Evolutionary conservation across 1,140 invertebrate species (phyloP), one percentile per base, ranked within the genome.

Genomic region (Latrodectus geometricus): DNA sequence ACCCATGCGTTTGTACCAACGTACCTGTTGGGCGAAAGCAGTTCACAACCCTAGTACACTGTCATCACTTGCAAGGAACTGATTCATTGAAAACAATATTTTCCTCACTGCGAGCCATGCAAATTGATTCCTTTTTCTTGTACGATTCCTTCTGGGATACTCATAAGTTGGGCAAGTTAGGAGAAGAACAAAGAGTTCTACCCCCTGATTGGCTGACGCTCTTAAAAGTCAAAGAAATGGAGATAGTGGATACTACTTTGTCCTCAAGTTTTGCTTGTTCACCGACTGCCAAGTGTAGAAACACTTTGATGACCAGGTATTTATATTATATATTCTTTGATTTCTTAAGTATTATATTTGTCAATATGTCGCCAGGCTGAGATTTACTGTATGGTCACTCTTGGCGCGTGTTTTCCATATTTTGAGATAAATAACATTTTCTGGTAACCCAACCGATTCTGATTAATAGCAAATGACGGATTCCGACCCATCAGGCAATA

Each of bases 141-240:
- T 86, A 70, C 23, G 75, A 86, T 61, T 86, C 83, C 3, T 86
- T 86, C 20, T 86, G 83, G 83, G 83, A 86, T 9, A 48, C 82
- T 17, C 35, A 52, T 9, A 52, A 52, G 17, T 12, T 68, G 9
- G 80, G 70, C 0, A 5, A 12, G 3, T 11, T 35, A 15, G 75
- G 20, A 56, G 69, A 83, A 48, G n/a, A n/a, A 12, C 73, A 74
- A 0, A 14, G 48, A 48, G 66, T 61, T 8, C 52, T 86, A 8
- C 83, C 83, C 0, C 23, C 50, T 4, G 76, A 86, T n/a, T 86
- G 83, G 83, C 17, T 86, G 14, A 61, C 83, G 4, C 21, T 78
- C 9, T 50, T 86, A 3, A 77, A n/a, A 12, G 50, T 70, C 50
- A 86, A 86, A 23, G 83, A 86, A 49, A 49, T 77, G 17, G 66